Base-by-base conservation (phyloP, 1,140 invertebrate species). In the Oreohelix idahoensis region DNA sequence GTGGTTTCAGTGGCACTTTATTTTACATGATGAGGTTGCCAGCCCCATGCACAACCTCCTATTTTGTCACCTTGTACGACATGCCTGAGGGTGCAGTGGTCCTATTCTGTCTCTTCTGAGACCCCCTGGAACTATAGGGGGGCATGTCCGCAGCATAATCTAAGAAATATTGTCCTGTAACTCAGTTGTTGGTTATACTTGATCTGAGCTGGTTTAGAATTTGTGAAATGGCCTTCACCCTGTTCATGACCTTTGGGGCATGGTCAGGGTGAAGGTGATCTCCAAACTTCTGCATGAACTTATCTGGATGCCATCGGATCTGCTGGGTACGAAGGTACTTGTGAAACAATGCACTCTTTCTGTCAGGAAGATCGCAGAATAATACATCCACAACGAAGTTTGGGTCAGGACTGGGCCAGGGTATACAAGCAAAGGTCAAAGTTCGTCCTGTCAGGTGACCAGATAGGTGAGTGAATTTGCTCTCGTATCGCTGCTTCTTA, bases 231-330 rank as follows among this genome's bases (percentile, higher is more conserved):
- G 85, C 84, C 75, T 88, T 91, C 51, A 91, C 90, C 73, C 84
- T 88, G 29, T 85, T 81, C 77, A 90, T 81, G 69, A 91, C 87
- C 71, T 83, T 86, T 8, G 88, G 83, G 66, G 71, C 85, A 20
- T 91, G 88, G 32, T 78, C 70, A 35, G 86, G 84, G 39, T 84
- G 53, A 11, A 92, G 74, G 51, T 63, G 77, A 49, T 85, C 70
- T 17, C 88, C 87, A 86, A 89, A 89, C 53, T 90, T 89, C 69
- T 92, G 91, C 36, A 86, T 35, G 84, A 92, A 92, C 81, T 90
- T 90, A 84, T 92, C 91, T 10, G 91, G 91, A 84, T 92, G 91
- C 91, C 91, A 92, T 4, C 88, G 74, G 23, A 90, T 87, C 79
- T 88, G 87, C 78, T 91, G 88, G 32, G 88, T 79, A 36, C 88